Percentiles rank a stretch among this genome's conserved stretches.
These are phyloP conservation scores for Protonemura montana DNA, from an alignment of 2,888 invertebrate genomes.

Conservation along the genomic window DNA sequence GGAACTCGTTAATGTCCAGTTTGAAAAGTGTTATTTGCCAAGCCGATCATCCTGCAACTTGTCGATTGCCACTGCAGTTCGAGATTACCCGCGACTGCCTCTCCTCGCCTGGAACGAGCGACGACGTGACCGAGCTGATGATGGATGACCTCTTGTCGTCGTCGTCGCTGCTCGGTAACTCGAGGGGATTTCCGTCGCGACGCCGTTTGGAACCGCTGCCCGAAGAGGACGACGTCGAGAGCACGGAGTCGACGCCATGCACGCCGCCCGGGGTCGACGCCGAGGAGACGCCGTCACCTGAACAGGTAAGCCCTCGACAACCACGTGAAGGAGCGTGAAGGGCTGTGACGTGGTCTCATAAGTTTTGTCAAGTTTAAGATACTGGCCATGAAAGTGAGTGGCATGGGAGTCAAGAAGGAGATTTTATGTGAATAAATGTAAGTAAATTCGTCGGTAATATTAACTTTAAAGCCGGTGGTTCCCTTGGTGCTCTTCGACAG, in stretches of 20 bases:
- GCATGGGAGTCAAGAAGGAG: too few relatives aligned
- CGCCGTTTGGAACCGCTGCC: constrained; percentile 82
- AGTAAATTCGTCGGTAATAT: too few relatives aligned
- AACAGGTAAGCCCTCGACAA: constrained; percentile 51
- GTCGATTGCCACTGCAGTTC: constrained; percentile 8
- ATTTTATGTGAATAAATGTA: too few relatives aligned
- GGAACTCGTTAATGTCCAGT: too few relatives aligned
- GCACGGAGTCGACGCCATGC: constrained; percentile 57
- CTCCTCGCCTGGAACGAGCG: constrained; percentile 41
- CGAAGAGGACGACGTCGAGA: constrained; percentile 75
- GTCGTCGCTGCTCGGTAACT: constrained; percentile 68
- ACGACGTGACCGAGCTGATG: constrained; percentile 80
- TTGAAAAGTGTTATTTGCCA: too few relatives aligned
- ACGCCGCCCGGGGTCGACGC: constrained; percentile 49
- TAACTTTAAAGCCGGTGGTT: too few relatives aligned
- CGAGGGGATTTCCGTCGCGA: constrained; percentile 75
- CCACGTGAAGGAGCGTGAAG: too few relatives aligned
- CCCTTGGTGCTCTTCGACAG: too few relatives aligned
- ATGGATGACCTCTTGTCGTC: constrained; percentile 80
- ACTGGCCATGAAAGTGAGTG: too few relatives aligned
- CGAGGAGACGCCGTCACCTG: constrained; percentile 52
- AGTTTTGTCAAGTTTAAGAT: too few relatives aligned
- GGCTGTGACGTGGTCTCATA: too few relatives aligned
- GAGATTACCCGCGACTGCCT: constrained; percentile 44
- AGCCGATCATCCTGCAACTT: not conserved